These are phyloP conservation scores for Sphaerodactylus townsendi DNA, from an alignment of 2,113 vertebrate species.

Conservation along the genomic window DNA sequence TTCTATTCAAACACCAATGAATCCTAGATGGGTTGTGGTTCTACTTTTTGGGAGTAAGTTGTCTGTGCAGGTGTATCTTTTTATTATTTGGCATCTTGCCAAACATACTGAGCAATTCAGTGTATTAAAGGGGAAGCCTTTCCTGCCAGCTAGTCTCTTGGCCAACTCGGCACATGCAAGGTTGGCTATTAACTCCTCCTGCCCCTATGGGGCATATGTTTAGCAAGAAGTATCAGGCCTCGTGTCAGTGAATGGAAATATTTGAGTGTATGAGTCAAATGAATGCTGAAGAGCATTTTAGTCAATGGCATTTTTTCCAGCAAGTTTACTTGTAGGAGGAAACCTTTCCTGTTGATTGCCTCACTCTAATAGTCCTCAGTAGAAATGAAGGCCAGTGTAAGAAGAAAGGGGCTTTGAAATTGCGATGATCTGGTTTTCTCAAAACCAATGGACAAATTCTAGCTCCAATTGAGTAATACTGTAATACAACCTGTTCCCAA, in stretches of 20 bases:
- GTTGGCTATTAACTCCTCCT: not conserved
- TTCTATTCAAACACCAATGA: not conserved
- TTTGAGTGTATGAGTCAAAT: not conserved
- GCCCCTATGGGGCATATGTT: not conserved
- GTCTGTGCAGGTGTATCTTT: not conserved
- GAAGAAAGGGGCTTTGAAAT: not conserved
- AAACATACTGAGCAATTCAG: constrained; percentile 4
- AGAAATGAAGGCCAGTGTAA: not conserved
- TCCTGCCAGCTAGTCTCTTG: not conserved
- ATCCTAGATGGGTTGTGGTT: not conserved
- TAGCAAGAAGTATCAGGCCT: not conserved
- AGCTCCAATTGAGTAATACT: not conserved
- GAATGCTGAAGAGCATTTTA: not conserved
- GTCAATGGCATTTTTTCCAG: fast-evolving
- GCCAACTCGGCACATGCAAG: not conserved
- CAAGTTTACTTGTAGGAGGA: not conserved
- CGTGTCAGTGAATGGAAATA: fast-evolving
- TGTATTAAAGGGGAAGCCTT: not conserved
- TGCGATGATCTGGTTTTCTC: not conserved
- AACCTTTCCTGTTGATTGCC: not conserved
- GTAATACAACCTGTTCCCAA: not conserved
- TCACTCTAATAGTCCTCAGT: not conserved
- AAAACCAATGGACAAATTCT: not conserved
- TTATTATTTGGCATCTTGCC: constrained; percentile 24
- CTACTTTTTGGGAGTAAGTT: not conserved